Base-by-base conservation (phyloP, 1,140 invertebrate genomes). In the Meloidogyne hapla region DNA sequence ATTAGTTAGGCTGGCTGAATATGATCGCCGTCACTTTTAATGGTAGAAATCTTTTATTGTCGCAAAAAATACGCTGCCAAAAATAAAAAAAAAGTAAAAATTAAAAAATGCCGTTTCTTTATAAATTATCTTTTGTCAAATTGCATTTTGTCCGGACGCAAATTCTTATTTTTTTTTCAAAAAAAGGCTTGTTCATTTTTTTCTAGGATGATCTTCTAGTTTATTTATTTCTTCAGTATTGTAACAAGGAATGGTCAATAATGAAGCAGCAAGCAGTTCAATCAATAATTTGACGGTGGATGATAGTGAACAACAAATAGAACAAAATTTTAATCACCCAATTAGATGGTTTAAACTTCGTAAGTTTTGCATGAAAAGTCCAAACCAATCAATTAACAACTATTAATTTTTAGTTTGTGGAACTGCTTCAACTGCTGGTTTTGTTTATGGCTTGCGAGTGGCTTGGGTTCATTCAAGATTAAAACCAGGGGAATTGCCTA, bases 381-480 rank as follows among this genome's bases (percentile, higher is more conserved):
- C 5, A 66, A 21, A 38, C 6, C 25, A 15, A 66, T 66, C 38
- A 13, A 26, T 61, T n/a, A 70, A 4, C 21, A 45, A 18, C 18
- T 23, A 75, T 74, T 45, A 5, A 18, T 33, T n/a, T 65, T 64
- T 28, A 81, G 80, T 25, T 56, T 73, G 73, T 64, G 82, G 78
- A 18, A 26, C 79, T 15, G 77, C 74, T 8, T 75, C 80, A 40
- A 69, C 69, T 5, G 40, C 63, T 23, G 65, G 75, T 40, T 81
- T 81, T 64, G 66, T 73, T 21, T 63, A 77, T 4, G 80, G 80
- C 15, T n/a, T 81, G n/a, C 65, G 80, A 62, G 73, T 75, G 12
- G 80, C 80, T 40, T 79, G 78, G 48, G 61, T 64, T 25, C 82
- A 83, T 3, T 23, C 61, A 56, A 79, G 67, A 23, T n/a, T 81